Evolutionary conservation across 2,888 invertebrate species (phyloP).

Genomic region (Itoplectis maculator): DNA sequence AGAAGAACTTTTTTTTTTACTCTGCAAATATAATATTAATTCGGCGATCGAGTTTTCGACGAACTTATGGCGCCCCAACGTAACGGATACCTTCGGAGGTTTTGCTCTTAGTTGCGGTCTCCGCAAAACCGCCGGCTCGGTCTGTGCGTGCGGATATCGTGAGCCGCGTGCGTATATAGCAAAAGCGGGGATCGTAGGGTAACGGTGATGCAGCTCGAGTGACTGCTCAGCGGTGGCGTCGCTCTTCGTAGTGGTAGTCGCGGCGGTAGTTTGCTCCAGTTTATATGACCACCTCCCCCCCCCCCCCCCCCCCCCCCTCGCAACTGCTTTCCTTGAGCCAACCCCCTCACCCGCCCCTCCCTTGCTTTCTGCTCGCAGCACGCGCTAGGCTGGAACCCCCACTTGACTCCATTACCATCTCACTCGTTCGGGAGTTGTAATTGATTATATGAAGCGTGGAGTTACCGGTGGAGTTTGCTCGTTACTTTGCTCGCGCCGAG

Average conservation of each 20-base stretch:
- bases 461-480: constrained; percentile 74
- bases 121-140: not conserved
- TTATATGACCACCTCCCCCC: constrained; percentile 70
- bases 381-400: constrained; percentile 30
- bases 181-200: constrained; percentile 10
- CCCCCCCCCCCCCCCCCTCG: constrained; percentile 1
- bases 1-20: no score
- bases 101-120: not conserved
- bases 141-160: not conserved
- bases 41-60: no score
- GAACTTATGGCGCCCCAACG: not conserved
- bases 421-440: constrained; percentile 77
- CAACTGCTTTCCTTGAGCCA: no score
- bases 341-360: no score
- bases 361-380: not conserved
- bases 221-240: constrained; percentile 63
- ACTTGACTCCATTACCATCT: constrained; percentile 79
- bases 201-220: constrained; percentile 37
- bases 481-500: constrained; percentile 66
- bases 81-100: constrained; percentile 26
- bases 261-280: constrained; percentile 77
- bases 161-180: not conserved
- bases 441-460: constrained; percentile 78
- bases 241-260: constrained; percentile 66
- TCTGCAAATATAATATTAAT: no score